Percentiles rank a stretch among this genome's conserved stretches.
Conservation (phyloP, 2,888 invertebrate species). For the Chrysina gloriosa region DNA sequence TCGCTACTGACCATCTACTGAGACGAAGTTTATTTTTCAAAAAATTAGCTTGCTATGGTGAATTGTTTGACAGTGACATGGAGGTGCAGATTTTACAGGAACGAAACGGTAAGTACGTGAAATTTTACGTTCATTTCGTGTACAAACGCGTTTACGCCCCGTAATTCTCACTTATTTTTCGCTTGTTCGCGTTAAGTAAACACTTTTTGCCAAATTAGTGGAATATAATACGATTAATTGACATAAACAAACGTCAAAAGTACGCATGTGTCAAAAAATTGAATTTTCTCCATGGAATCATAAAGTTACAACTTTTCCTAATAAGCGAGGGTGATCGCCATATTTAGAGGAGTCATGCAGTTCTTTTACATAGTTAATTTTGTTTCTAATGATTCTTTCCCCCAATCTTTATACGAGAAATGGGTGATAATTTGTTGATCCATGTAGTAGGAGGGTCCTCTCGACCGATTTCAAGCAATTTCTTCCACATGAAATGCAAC, state of each 20-base stretch:
- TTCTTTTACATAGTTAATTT: too few species aligned
- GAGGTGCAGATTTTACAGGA: background rate
- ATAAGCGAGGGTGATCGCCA: too few species aligned
- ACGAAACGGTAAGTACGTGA: constrained; percentile 6
- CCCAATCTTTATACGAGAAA: too few species aligned
- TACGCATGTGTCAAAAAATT: constrained; percentile 37
- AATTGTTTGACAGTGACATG: constrained; percentile 13
- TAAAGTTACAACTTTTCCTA: too few species aligned
- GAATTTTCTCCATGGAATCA: constrained; percentile 26
- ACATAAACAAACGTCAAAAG: constrained; percentile 12
- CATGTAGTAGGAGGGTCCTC: too few species aligned
- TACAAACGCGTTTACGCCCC: background rate
- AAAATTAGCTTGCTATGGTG: constrained; percentile 18
- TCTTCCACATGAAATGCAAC: too few species aligned
- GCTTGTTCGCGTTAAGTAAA: background rate
- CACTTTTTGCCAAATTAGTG: background rate
- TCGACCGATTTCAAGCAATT: too few species aligned
- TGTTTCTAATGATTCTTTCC: too few species aligned
- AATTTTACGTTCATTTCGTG: background rate
- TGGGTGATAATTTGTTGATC: too few species aligned
- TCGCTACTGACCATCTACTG: background rate
- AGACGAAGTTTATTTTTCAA: background rate
- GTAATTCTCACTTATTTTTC: constrained; percentile 1
- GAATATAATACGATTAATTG: constrained; percentile 4
- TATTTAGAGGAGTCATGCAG: too few species aligned